Evolutionary conservation across 2,113 vertebrate genomes (phyloP), one percentile per base, ranked within the genome.

Genomic region (Etheostoma cragini): DNA sequence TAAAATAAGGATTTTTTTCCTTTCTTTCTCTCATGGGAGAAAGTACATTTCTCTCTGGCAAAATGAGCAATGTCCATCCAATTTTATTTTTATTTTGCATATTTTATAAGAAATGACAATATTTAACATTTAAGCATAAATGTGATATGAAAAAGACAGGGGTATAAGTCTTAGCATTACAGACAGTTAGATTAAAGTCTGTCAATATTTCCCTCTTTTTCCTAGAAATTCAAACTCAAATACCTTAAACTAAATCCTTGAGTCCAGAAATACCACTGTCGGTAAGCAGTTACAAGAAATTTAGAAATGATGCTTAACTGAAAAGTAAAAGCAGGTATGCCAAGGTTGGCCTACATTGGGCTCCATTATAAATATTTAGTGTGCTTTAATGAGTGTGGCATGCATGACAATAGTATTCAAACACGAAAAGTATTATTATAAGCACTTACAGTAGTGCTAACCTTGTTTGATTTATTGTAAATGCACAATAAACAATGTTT

Each of bases 101-200:
- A 8, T 72, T 72, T 83, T 16, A 69, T 1, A 35, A 58, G 8
- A 21, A 46, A 60, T 0, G 16, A 30, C 11, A 68, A 53, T 47
- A 60, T 85, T n/a, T 83, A 49, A 64, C 63, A 68, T 46, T 38
- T 61, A 8, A 14, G 30, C 46, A 49, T 26, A 21, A 3, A 14
- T 47, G 35, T 35, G 46, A 38, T 38, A 16, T 22, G 22, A 47
- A n/a, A 60, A 49, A 66, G 13, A 12, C 8, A 12, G 11, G 11
- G 21, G 3, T 45, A 26, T 0, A n/a, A 33, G 47, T 68, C 52
- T 65, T 1, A 8, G 12, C 19, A 22, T 67, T 19, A 19, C 16
- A 50, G 38, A 42, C 38, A n/a, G 24, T 49, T 17, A 8, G 42
- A 56, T 62, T 65, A n/a, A 61, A 64, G 52, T 70, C 26, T 24